Evolutionary conservation across 2,888 invertebrate species (phyloP), one percentile per base, ranked within the genome.

Genomic region (Scaptomyza reducta): DNA sequence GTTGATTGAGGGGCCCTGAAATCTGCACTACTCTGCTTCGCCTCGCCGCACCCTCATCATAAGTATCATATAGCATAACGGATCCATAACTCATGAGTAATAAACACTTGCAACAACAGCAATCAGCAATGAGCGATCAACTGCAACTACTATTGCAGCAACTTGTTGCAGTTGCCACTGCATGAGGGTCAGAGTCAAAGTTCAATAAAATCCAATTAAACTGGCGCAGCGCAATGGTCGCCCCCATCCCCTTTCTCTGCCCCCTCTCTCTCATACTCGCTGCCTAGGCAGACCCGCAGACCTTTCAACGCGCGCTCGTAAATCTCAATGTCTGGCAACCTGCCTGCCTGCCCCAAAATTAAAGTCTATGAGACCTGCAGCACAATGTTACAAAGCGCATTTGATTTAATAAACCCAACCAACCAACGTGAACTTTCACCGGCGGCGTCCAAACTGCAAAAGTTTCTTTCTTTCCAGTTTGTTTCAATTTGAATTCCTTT

Each of bases 141-240:
- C 35, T 27, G 27, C 27, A 27, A 31, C 31, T 41, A 27, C 72
- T 61, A 45, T 63, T 49, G 25, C 58, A 53, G 25, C 57, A 55
- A 64, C 65, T 67, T 70, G 70, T 77, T 73, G 77, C 73, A 61
- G 63, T 73, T 67, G 68, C 77, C 66, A 69, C 81, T n/a, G 68
- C 77, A 70, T 82, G 85, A 77, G 85, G 82, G 83, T 85, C 83
- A 80, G 84, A 85, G 89, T 87, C 88, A 87, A 76, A 89, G 89
- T 89, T 88, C 88, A 88, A 89, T 88, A 87, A 85, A 88, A 85
- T 79, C 76, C 88, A 88, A 88, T 88, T 89, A 85, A 85, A 78
- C 70, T 63, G 69, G 79, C 77, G 72, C 79, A 72, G 53, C 42
- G 16, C 16, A 16, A 7, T 2, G 14, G 22, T 22, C 38, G 11